Evolutionary conservation across 2,888 invertebrate genomes (phyloP), one percentile per base, ranked within the genome.

Genomic region (Drosophila infuscata): DNA sequence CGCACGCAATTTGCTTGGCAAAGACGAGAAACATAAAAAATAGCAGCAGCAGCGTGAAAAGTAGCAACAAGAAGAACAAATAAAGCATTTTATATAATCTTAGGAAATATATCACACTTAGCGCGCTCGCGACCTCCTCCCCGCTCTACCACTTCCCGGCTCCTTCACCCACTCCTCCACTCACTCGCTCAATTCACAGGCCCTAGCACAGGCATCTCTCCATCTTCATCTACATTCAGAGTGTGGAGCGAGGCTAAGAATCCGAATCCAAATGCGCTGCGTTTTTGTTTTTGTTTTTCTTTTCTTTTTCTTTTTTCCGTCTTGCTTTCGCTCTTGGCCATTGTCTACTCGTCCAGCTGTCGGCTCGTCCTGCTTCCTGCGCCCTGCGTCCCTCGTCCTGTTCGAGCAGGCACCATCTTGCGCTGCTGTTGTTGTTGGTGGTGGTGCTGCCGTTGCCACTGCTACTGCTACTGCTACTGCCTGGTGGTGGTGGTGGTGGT

Each of bases 81-180:
- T 91, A 90, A 91, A 92, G 87, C 90, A 92, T 91, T 91, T 92
- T 92, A 92, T 91, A 91, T 93, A 93, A 93, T 93, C 93, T 92
- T 90, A 87, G 90, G 91, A 93, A 92, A 93, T 93, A 92, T 93
- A 93, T 93, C 93, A 93, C 93, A 93, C 93, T 93, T 93, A 93
- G 89, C 90, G 88, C 84, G 89, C 82, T 82, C 66, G 81, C 82
- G 72, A 70, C 49, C 57, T 51, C 52, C 66, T 25, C 59, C 61
- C 54, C 36, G 38, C 61, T 9, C n/a, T 20, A 6, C 3, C 38
- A 0, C 4, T 12, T 9, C 25, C 33, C 12, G 11, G n/a, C n/a
- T n/a, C 36, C 30, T 7, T 11, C 20, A 8, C 0, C 36, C 25
- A 9, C 25, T 60, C 35, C 15, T 17, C 36, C 20, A 6, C 41